Percentiles rank a stretch among this genome's conserved stretches.
Evolutionary conservation across 2,888 invertebrate genomes (phyloP).

Genomic region (Diarsia mendica): DNA sequence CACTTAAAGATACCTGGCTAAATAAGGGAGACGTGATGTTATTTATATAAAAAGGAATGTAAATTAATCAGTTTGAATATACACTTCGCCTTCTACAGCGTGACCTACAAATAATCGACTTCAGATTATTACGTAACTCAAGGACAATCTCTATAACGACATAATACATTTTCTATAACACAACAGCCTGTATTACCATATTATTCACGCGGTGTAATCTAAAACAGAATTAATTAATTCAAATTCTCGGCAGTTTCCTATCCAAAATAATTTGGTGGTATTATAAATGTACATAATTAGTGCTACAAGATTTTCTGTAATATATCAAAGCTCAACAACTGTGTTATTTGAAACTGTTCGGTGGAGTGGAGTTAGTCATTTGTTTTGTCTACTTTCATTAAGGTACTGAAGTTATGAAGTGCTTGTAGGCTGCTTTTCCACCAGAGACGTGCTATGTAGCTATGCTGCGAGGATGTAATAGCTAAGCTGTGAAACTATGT

Average conservation of each 20-base stretch:
- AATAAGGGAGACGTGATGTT: too few species aligned
- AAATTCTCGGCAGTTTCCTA: slow-evolving; percentile 67
- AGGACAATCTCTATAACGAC: slow-evolving; percentile 19
- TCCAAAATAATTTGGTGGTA: slow-evolving; percentile 69
- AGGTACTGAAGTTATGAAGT: not conserved
- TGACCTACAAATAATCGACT: slow-evolving; percentile 19
- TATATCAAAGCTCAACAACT: slow-evolving; percentile 60
- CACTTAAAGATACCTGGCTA: not conserved
- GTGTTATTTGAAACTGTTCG: slow-evolving; percentile 53
- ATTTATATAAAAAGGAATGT: too few species aligned
- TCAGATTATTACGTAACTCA: slow-evolving; percentile 32
- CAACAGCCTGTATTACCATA: slow-evolving; percentile 64
- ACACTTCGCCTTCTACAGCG: not conserved
- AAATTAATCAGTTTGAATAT: too few species aligned
- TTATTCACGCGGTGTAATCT: slow-evolving; percentile 65
- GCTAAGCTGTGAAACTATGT: too few species aligned
- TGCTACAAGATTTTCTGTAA: slow-evolving; percentile 54
- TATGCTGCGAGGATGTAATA: too few species aligned
- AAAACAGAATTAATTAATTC: slow-evolving; percentile 71
- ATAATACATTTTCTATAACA: slow-evolving; percentile 49
- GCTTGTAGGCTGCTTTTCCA: too few species aligned
- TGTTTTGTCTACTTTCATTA: not conserved
- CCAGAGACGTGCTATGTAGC: too few species aligned
- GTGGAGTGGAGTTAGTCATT: slow-evolving; percentile 7
- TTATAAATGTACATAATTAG: slow-evolving; percentile 77